Percentiles rank a stretch among this genome's conserved stretches.
These are phyloP conservation scores for Coleophora flavipennella DNA, from an alignment of 2,888 invertebrate genomes.

Conservation along the genomic window DNA sequence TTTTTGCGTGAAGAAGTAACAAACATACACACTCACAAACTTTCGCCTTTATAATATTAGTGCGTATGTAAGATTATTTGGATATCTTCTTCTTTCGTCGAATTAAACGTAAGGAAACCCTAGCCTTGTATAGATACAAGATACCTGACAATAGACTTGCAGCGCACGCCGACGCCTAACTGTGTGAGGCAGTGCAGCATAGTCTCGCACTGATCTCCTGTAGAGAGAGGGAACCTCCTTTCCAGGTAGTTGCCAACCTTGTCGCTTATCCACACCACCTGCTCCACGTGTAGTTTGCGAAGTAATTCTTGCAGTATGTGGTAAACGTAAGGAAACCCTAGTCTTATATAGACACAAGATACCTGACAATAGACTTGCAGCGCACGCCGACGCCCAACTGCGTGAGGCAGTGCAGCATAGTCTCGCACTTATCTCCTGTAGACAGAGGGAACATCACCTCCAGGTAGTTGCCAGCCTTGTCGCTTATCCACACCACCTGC, in stretches of 20 bases:
- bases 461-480: constrained; percentile 77
- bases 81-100: too few relatives aligned
- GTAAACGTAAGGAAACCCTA: too few relatives aligned
- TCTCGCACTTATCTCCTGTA: constrained; percentile 80
- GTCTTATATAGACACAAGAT: too few relatives aligned
- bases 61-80: too few relatives aligned
- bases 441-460: constrained; percentile 80
- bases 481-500: constrained; percentile 79
- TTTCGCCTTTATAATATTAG: too few relatives aligned
- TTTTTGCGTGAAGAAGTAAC: too few relatives aligned
- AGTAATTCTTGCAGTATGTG: constrained; percentile 79
- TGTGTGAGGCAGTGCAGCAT: constrained; percentile 81
- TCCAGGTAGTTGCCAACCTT: constrained; percentile 78
- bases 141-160: constrained; percentile 82
- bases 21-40: too few relatives aligned
- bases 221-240: constrained; percentile 78
- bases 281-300: constrained; percentile 77
- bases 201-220: constrained; percentile 81
- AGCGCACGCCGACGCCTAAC: constrained; percentile 78
- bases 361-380: constrained; percentile 82
- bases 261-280: constrained; percentile 80
- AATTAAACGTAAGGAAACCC: too few relatives aligned
- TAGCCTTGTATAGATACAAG: too few relatives aligned
- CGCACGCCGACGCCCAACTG: constrained; percentile 80
- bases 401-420: constrained; percentile 80